Evolutionary conservation across 2,797 vertebrate species (phyloP).

Genomic region (Clarias fuscus): DNA sequence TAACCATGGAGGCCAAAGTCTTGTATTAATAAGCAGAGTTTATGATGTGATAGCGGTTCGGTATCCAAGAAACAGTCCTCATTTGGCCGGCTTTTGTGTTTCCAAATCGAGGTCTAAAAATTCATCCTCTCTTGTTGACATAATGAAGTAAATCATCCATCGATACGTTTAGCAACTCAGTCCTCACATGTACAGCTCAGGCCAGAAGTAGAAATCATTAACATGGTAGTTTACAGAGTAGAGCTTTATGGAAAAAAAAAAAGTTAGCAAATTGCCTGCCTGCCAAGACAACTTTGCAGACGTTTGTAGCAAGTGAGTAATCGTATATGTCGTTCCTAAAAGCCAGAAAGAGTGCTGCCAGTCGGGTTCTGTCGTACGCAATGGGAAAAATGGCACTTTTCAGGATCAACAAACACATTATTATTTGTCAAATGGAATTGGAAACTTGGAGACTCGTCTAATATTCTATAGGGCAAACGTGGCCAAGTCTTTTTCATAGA

Average conservation of each 20-base stretch:
- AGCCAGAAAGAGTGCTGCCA: neutral
- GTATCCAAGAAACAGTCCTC: constrained; percentile 35
- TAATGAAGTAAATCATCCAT: constrained; percentile 30
- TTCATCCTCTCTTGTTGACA: neutral
- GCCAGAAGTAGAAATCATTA: constrained; percentile 35
- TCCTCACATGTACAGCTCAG: neutral
- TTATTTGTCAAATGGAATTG: neutral
- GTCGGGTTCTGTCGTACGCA: neutral
- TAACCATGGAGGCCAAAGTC: constrained; percentile 22
- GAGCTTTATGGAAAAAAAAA: neutral
- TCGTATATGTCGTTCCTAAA: neutral
- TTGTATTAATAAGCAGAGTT: constrained; percentile 47
- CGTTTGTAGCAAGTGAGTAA: neutral
- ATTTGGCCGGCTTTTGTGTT: constrained; percentile 23
- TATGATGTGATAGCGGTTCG: constrained; percentile 35
- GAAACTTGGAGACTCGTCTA: constrained; percentile 13
- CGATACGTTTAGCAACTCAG: neutral
- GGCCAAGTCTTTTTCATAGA: constrained; percentile 13
- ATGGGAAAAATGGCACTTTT: neutral
- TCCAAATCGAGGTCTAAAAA: neutral
- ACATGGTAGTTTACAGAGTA: neutral
- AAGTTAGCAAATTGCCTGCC: neutral
- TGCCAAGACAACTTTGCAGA: constrained; percentile 3
- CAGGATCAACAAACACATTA: neutral
- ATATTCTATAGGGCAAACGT: neutral